A percentile compares a stretch with the other conserved stretches of the same genome.
phyloP scores from a whole-genome alignment of 1,140 invertebrate genomes.

The Hydropsyche tenuis region DNA sequence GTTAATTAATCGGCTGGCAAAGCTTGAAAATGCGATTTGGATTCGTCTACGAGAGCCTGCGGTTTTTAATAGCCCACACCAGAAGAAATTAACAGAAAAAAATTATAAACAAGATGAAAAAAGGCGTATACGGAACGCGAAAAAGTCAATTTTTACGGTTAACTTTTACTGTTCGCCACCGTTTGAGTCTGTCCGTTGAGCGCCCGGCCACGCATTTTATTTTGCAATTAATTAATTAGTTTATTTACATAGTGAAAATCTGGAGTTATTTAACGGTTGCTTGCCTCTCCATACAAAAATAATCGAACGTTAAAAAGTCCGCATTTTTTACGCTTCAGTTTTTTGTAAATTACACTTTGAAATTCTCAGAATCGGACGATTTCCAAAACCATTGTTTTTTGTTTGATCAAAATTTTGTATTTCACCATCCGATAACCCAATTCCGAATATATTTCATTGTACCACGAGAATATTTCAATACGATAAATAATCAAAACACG shows the following conservation, averaged over 20 bases:
- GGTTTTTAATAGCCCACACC: neutral
- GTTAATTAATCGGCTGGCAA: conserved; percentile 13
- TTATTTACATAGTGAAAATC: neutral
- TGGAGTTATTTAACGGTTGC: neutral
- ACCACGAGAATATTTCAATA: no score
- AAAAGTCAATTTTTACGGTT: conserved; percentile 16
- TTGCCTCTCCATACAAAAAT: neutral
- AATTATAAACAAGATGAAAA: no score
- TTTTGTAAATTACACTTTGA: no score
- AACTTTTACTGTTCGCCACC: conserved; percentile 5
- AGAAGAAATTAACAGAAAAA: neutral
- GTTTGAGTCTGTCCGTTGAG: neutral
- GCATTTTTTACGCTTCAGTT: neutral
- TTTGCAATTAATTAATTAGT: conserved; percentile 15
- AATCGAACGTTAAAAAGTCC: neutral
- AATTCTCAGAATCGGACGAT: no score
- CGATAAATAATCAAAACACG: no score
- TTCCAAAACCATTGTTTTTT: no score
- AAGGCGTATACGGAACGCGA: no score
- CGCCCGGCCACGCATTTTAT: neutral
- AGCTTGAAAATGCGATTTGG: conserved; percentile 15
- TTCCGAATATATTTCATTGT: no score
- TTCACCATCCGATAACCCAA: no score
- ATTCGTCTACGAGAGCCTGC: neutral
- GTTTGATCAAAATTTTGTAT: no score